A percentile compares a stretch with the other conserved stretches of the same genome.
phyloP scores from a whole-genome alignment of 2,888 invertebrate genomes.

The Athalia cordata region DNA sequence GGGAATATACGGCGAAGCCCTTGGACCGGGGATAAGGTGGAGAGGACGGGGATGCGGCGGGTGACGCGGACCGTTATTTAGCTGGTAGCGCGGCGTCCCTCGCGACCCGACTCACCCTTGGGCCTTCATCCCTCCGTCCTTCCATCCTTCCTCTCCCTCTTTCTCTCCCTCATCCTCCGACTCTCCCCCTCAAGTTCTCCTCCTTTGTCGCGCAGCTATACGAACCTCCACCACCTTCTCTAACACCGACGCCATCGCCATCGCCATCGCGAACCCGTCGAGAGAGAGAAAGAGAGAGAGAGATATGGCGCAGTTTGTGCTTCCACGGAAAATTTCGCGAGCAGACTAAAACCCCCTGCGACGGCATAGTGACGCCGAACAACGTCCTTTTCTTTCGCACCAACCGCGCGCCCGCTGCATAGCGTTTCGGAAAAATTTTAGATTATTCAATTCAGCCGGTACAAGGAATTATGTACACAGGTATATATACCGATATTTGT shows the following conservation, averaged over 20 bases:
- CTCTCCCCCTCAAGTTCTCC: constrained; percentile 41
- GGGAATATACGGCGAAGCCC: constrained; percentile 40
- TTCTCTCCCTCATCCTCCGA: constrained; percentile 31
- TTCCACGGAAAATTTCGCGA: constrained; percentile 49
- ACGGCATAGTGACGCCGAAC: constrained; percentile 53
- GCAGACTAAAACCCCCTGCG: constrained; percentile 58
- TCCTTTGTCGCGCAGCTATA: constrained; percentile 41
- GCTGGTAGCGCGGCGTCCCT: constrained; percentile 67
- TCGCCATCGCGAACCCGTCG: constrained; percentile 28
- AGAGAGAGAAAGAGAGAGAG: not conserved
- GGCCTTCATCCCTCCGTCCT: constrained; percentile 47
- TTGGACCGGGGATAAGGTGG: constrained; percentile 1
- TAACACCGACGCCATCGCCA: constrained; percentile 28
- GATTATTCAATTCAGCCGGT: too few species aligned
- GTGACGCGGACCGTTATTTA: constrained; percentile 67
- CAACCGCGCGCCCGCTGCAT: too few species aligned
- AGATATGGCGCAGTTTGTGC: constrained; percentile 26
- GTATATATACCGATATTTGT: too few species aligned
- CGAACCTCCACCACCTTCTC: constrained; percentile 21
- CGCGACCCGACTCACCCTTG: constrained; percentile 65
- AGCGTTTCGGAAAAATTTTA: too few species aligned
- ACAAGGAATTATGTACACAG: too few species aligned
- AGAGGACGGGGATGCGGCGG: constrained; percentile 43
- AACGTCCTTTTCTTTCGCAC: constrained; percentile 16
- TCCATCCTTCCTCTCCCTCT: constrained; percentile 11